Evolutionary conservation across 2,888 invertebrate species (phyloP).

Genomic region (Trichacis sp.): DNA sequence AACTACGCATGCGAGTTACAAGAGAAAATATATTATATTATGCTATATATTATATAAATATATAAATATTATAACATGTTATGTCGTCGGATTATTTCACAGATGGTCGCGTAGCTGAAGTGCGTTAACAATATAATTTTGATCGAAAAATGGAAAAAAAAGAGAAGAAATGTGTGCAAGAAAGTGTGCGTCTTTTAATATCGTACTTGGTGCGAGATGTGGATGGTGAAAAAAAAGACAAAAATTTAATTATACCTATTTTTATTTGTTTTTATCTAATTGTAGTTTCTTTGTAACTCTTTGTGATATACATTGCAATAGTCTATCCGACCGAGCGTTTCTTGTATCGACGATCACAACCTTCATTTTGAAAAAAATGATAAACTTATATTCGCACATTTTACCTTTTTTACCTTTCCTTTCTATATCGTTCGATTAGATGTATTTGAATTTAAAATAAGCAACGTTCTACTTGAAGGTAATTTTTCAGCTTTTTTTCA

Average conservation of each 20-base stretch:
- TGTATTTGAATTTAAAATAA: no score
- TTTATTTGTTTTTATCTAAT: constrained; percentile 68
- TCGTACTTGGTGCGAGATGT: constrained; percentile 62
- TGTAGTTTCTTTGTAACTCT: constrained; percentile 69
- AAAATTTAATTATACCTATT: constrained; percentile 57
- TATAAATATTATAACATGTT: constrained; percentile 54
- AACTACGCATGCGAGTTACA: constrained; percentile 21
- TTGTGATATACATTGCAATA: constrained; percentile 69
- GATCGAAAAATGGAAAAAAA: constrained; percentile 32
- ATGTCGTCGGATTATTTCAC: constrained; percentile 48
- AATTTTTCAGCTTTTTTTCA: no score
- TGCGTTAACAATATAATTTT: constrained; percentile 34
- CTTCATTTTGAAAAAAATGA: constrained; percentile 55
- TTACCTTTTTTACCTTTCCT: background rate
- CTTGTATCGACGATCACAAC: constrained; percentile 64
- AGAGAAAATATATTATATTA: constrained; percentile 47
- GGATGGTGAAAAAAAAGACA: constrained; percentile 49
- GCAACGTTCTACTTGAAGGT: no score
- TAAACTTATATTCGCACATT: constrained; percentile 10
- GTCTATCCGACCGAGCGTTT: constrained; percentile 65
- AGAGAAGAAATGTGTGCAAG: constrained; percentile 24
- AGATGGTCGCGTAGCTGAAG: constrained; percentile 45
- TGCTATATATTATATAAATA: constrained; percentile 47
- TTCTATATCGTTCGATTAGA: no score
- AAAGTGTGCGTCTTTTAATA: constrained; percentile 47